Percentiles rank a stretch among this genome's conserved stretches.
These are phyloP conservation scores for Eupithecia pulchellata DNA, from an alignment of 2,888 invertebrate genomes.

Conservation along the genomic window DNA sequence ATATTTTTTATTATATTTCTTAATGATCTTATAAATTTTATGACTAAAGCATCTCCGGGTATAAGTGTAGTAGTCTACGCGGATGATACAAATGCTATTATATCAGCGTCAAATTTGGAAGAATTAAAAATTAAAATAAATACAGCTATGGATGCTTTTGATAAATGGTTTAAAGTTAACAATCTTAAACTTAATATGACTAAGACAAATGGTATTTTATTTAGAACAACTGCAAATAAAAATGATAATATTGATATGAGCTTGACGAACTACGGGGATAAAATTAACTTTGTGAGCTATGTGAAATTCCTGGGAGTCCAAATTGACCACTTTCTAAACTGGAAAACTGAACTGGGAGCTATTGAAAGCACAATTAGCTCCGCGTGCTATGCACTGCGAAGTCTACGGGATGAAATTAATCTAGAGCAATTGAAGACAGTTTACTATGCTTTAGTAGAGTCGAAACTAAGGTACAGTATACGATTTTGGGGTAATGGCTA, in stretches of 20 bases:
- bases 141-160: not conserved
- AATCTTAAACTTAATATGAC: constrained; percentile 8
- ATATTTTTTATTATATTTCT: constrained; percentile 9
- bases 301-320: constrained; percentile 14
- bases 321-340: constrained; percentile 18
- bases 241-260: no score
- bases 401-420: constrained; percentile 10
- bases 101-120: not conserved
- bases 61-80: no score
- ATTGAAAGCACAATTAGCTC: constrained; percentile 16
- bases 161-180: constrained; percentile 3
- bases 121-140: constrained; percentile 2
- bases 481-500: no score
- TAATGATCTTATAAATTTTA: constrained; percentile 10
- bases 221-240: no score
- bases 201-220: not conserved
- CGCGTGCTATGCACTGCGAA: constrained; percentile 14
- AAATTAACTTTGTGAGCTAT: no score
- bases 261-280: no score
- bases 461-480: no score
- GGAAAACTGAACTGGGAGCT: constrained; percentile 8
- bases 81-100: constrained; percentile 6
- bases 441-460: constrained; percentile 10
- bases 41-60: not conserved
- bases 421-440: constrained; percentile 10